Base-by-base conservation (phyloP, 2,797 vertebrate genomes). In the Echeneis naucrates region DNA sequence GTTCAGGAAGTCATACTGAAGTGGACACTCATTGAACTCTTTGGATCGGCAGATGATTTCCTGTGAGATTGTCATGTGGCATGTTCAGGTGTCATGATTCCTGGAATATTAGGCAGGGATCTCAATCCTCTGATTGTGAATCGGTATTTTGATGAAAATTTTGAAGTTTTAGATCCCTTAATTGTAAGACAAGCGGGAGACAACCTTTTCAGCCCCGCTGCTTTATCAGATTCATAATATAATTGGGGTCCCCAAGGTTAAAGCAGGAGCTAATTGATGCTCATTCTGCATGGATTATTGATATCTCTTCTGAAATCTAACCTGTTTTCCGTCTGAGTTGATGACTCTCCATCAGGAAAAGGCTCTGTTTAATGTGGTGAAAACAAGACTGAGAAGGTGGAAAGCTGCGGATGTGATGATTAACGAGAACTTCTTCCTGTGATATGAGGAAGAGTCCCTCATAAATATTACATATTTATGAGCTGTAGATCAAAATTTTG, bases 281-380 rank as follows among this genome's bases (percentile, higher is more conserved):
- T 55, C 86, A 74, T 86, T 86, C 79, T 80, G 73, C 76, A 71
- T 84, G 79, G 78, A 81, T 84, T 88, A 88, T 87, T 87, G 83
- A 90, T 89, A 85, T 85, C 61, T 76, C 68, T 77, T 59, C 58
- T 78, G 68, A 79, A 84, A 77, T 72, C 59, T 8, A 47, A 45
- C 35, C 42, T 60, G 26, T 68, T 35, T 57, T 60, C 74, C 56
- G 27, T 74, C 30, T 75, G 45, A 78, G 58, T 65, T 61, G 70
- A 51, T 66, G 30, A 77, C 72, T 79, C 47, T 82, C 81, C 35
- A 48, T 57, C 73, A 72, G 60, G 5, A 60, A 30, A 30, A 63
- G 61, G 57, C 30, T n/a, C 16, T 64, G 70, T 56, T 78, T 78
- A 84, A 86, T 81, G 80, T 75, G 77, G 59, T 65, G 77, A 78